These are phyloP conservation scores for Chionoecetes opilio DNA, from an alignment of 1,140 invertebrate species.

Conservation along the genomic window DNA sequence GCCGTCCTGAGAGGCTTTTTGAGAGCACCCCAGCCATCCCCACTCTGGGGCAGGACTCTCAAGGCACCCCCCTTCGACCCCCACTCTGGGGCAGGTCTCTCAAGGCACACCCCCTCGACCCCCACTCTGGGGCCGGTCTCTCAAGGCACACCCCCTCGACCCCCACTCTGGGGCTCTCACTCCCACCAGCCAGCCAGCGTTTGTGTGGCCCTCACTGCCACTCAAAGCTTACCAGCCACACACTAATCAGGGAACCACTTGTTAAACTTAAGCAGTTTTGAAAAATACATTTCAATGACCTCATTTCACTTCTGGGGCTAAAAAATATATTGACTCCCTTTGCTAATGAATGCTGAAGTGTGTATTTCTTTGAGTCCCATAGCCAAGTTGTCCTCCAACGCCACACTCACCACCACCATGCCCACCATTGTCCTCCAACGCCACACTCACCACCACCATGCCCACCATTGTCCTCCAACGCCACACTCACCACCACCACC, in stretches of 20 bases:
- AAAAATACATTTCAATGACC: no score
- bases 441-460: no score
- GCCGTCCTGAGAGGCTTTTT: not conserved
- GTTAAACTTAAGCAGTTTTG: not conserved
- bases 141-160: not conserved
- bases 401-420: no score
- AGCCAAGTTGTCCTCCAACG: not conserved
- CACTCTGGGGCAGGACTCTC: no score
- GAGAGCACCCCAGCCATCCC: not conserved
- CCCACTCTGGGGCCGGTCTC: no score
- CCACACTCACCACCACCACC: no score
- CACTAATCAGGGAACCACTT: not conserved
- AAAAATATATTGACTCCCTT: not conserved
- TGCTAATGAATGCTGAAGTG: not conserved
- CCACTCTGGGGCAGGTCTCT: not conserved
- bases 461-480: no score
- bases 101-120: not conserved
- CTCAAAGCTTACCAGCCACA: not conserved
- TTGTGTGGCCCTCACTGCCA: not conserved
- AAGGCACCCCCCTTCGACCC: not conserved
- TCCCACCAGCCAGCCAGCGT: not conserved
- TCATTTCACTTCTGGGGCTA: not conserved
- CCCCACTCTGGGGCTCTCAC: not conserved
- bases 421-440: no score
- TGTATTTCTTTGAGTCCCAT: not conserved